These are phyloP conservation scores for Crioceris asparagi DNA, from an alignment of 2,888 invertebrate genomes.

Conservation along the genomic window DNA sequence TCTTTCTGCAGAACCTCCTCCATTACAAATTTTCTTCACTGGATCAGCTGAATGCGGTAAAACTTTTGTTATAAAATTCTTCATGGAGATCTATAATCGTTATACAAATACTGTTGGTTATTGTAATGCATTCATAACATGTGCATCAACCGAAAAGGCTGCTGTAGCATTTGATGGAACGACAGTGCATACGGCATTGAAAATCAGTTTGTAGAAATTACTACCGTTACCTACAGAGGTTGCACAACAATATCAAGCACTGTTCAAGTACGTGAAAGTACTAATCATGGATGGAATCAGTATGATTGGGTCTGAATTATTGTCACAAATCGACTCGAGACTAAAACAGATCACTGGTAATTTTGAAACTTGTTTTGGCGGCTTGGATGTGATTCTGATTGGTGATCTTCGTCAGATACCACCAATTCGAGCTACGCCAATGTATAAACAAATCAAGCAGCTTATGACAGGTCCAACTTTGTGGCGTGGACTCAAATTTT, in stretches of 20 bases:
- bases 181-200: constrained; percentile 29
- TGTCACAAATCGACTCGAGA: neutral
- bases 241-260: neutral
- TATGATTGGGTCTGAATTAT: neutral
- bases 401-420: constrained; percentile 1
- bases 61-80: too few species aligned
- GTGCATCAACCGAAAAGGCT: constrained; percentile 33
- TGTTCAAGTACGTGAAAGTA: neutral
- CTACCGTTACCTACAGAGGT: neutral
- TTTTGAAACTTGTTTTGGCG: neutral
- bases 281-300: neutral
- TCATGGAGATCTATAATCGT: constrained; percentile 36
- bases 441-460: constrained; percentile 1
- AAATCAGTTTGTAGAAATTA: constrained; percentile 1
- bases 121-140: constrained; percentile 28
- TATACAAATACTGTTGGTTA: constrained; percentile 27
- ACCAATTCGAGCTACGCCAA: neutral
- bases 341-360: neutral
- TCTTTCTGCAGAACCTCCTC: neutral
- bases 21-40: neutral
- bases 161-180: constrained; percentile 32
- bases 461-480: too few species aligned
- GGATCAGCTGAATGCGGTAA: neutral
- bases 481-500: too few species aligned
- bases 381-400: neutral